Conservation (phyloP, 2,888 invertebrate genomes). For the Apotomis capreana region DNA sequence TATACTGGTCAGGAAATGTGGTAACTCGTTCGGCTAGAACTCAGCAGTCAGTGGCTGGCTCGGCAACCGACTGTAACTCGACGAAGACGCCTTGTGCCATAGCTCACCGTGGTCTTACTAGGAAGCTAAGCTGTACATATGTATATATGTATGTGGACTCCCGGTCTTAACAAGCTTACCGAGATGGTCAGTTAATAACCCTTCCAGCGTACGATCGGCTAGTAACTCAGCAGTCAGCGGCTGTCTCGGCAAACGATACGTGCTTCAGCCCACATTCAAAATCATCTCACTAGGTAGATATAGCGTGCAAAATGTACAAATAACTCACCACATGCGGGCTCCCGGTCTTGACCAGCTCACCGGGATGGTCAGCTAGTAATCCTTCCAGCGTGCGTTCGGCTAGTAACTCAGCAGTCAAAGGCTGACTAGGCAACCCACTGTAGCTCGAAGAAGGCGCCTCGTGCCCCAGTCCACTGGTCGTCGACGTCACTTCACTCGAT, state of each 20-base stretch:
- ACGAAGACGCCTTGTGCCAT: constrained; percentile 77
- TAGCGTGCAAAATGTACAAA: not conserved
- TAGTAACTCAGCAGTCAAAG: constrained; percentile 90
- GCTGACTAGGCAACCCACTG: constrained; percentile 78
- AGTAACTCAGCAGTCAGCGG: constrained; percentile 91
- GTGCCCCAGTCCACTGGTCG: constrained; percentile 83
- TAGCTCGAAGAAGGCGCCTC: constrained; percentile 79
- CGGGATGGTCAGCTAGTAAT: constrained; percentile 94
- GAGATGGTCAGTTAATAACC: constrained; percentile 94
- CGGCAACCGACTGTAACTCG: constrained; percentile 70
- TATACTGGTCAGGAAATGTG: constrained; percentile 53
- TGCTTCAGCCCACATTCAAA: no score
- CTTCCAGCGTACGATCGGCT: constrained; percentile 92
- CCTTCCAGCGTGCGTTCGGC: constrained; percentile 93
- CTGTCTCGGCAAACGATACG: constrained; percentile 73
- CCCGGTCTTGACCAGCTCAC: constrained; percentile 97
- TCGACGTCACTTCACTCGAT: constrained; percentile 90
- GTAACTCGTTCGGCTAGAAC: constrained; percentile 86
- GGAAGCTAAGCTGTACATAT: no score
- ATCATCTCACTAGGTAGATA: constrained; percentile 47
- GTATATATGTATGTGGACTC: constrained; percentile 91
- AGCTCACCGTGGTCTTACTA: constrained; percentile 55
- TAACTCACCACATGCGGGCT: constrained; percentile 92
- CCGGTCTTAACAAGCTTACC: constrained; percentile 97
- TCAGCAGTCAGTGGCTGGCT: constrained; percentile 89